Evolutionary conservation across 2,888 invertebrate species (phyloP), one percentile per base, ranked within the genome.

Genomic region (Allygus modestus): DNA sequence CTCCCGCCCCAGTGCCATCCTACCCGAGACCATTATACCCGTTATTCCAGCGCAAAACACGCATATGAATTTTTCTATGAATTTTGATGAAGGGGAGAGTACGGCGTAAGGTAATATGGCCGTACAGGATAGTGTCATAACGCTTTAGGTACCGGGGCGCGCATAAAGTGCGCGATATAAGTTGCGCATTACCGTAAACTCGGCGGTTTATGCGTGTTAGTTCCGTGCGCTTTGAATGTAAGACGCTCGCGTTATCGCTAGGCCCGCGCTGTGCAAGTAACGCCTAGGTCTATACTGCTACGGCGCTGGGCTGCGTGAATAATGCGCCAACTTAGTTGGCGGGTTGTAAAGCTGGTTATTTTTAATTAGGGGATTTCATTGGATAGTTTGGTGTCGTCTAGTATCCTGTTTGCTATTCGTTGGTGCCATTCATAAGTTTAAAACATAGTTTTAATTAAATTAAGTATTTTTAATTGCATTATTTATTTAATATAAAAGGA

Each of bases 121-220:
- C 23, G 17, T 37, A 41, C 73, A 54, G 54, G 28, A 0, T 31
- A 54, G 65, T 28, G 65, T 20, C 58, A 58, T 58, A 58, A 58
- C 65, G 65, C 65, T 51, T n/a, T 15, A 28, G 65, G 65, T 65
- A 65, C 65, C 58, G 17, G 31, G 1, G 71, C 71, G 71, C 37
- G 71, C 41, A 71, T 71, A 71, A 71, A 71, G 7, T 28, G 15
- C 15, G 28, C 77, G 77, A 51, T 77, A 77, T 77, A 51, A 77
- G n/a, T 4, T 11, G 77, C 46, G 46, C 77, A 51, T 77, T 77
- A 77, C 77, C 77, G 77, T 77, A 77, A 77, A 77, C 23, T 26
- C 20, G 41, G 46, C 46, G n/a, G 28, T 77, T 77, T 77, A 77
- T 77, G 2, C 5, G 28, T 41, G 41, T 37, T 69, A 41, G 73